Evolutionary conservation across 1,140 invertebrate genomes (phyloP).

Genomic region (Lordiphosa clarofinis): DNA sequence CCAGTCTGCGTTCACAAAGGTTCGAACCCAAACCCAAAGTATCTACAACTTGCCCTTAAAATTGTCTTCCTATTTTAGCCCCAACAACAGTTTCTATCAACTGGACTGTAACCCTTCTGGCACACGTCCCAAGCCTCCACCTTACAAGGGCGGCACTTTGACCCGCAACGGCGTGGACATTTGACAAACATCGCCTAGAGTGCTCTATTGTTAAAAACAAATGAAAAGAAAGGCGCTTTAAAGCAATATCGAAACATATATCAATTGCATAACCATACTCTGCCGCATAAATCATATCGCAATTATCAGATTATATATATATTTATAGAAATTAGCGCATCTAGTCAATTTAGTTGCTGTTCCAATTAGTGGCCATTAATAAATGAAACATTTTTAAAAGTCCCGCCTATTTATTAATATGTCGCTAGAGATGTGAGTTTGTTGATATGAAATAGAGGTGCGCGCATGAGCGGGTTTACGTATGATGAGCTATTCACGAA

Average conservation of each 20-base stretch:
- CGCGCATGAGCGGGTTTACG: too few species aligned
- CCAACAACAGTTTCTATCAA: conserved; percentile 72
- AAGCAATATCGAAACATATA: conserved; percentile 50
- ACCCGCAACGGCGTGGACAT: conserved; percentile 66
- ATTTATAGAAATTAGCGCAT: neutral
- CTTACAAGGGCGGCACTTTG: conserved; percentile 69
- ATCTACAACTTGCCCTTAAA: neutral
- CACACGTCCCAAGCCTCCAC: conserved; percentile 74
- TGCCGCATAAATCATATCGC: neutral
- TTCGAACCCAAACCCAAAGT: neutral
- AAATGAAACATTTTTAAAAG: conserved; percentile 3
- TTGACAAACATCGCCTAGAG: conserved; percentile 76
- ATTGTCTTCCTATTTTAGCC: conserved; percentile 32
- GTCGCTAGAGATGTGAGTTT: too few species aligned
- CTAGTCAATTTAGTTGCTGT: conserved; percentile 6
- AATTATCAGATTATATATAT: conserved; percentile 5
- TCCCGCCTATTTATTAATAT: neutral
- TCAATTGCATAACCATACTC: conserved; percentile 13
- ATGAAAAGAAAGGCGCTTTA: neutral
- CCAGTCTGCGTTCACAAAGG: conserved; percentile 72
- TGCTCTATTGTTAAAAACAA: conserved; percentile 68
- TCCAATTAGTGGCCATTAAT: conserved; percentile 12
- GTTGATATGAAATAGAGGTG: too few species aligned
- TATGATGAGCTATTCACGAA: too few species aligned
- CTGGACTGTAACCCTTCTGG: conserved; percentile 55